Evolutionary conservation across 2,797 vertebrate species (phyloP), one percentile per base, ranked within the genome.

Genomic region (Sebastes itinus): DNA sequence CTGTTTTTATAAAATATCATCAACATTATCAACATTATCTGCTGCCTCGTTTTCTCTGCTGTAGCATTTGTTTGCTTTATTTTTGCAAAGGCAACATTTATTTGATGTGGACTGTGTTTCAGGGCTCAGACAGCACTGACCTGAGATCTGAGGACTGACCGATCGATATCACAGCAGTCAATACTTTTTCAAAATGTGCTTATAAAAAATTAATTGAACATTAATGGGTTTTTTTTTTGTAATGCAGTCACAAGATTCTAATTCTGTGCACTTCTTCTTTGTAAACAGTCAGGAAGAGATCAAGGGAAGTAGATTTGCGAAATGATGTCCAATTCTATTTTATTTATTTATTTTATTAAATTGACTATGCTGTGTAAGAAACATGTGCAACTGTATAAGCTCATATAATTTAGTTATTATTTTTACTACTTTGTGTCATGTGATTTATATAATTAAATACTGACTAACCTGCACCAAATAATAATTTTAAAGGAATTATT

Each of bases 101-200:
- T 74, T n/a, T 16, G 56, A 63, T 18, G 6, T 1, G 4, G 30
- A 27, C 72, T 10, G 28, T 32, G 38, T 55, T 28, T 14, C 73
- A 42, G 56, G 63, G 71, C 55, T 72, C 77, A 55, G 54, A 66
- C 54, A 42, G 35, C 35, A 22, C 60, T 71, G 73, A 67, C 68
- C 74, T 62, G 75, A 72, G 67, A 63, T 27, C 73, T 64, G 74
- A 69, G 46, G 25, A 30, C 5, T 0, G 18, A 32, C 38, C 3
- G 20, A 67, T 71, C 73, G 0, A 72, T 76, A 46, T 3, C 71
- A 2, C 62, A 60, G 32, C 3, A 5, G 63, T 67, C 85, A 0
- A 78, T 78, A 20, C 16, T 64, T 4, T 66, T 28, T 78, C 72
- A 32, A 62, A 0, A 2, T 55, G 32, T 33, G 49, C 28, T 42